These are phyloP conservation scores for Patella ulyssiponensis DNA, from an alignment of 2,888 invertebrate species.

Conservation along the genomic window DNA sequence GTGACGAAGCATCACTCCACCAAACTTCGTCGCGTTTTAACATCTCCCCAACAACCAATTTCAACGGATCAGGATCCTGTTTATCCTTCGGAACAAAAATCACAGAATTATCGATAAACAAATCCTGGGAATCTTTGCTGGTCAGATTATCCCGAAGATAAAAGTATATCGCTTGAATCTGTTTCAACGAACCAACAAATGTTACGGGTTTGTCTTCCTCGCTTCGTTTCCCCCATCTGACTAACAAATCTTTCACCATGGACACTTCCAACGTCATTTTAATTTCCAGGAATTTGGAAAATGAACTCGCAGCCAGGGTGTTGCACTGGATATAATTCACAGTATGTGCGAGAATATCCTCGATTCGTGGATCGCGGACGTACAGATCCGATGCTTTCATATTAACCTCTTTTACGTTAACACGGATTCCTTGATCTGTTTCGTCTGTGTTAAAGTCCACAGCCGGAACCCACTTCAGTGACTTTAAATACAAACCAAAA, in stretches of 20 bases:
- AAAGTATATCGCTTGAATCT: constrained; percentile 61
- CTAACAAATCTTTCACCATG: constrained; percentile 51
- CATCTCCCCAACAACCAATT: constrained; percentile 50
- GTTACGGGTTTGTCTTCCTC: constrained; percentile 38
- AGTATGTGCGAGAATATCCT: constrained; percentile 53
- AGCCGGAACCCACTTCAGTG: constrained; percentile 61
- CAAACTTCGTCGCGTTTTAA: constrained; percentile 59
- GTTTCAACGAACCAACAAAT: constrained; percentile 57
- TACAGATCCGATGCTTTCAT: constrained; percentile 42
- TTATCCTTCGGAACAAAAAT: constrained; percentile 57
- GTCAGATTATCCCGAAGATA: constrained; percentile 55
- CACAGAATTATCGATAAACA: constrained; percentile 58
- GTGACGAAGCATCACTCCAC: constrained; percentile 62
- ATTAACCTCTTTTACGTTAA: constrained; percentile 16
- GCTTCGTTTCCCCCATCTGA: constrained; percentile 56
- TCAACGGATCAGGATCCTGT: constrained; percentile 3
- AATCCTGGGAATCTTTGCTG: constrained; percentile 52
- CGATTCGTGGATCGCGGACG: constrained; percentile 36
- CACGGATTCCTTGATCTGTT: constrained; percentile 24
- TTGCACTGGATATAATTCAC: constrained; percentile 56
- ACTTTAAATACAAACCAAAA: constrained; percentile 56
- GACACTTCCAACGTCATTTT: constrained; percentile 45
- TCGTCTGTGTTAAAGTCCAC: constrained; percentile 30
- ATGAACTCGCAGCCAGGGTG: constrained; percentile 40
- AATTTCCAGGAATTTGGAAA: constrained; percentile 55